Percentiles rank a stretch among this genome's conserved stretches.
Evolutionary conservation across 2,113 vertebrate genomes (phyloP).

Genomic region (Microtus pennsylvanicus): DNA sequence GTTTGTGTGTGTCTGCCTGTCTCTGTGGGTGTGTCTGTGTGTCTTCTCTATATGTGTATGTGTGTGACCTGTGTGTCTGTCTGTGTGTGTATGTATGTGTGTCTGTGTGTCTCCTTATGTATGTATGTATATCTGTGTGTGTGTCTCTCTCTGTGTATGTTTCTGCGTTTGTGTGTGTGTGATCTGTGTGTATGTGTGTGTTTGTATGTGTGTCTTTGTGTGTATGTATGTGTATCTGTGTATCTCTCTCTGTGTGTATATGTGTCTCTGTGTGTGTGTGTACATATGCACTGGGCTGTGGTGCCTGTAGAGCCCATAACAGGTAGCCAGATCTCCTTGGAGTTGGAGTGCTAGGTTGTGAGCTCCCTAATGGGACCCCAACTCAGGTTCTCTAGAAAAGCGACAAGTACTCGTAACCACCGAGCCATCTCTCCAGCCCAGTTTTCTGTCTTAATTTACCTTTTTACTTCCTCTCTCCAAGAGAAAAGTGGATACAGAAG

Average conservation of each 20-base stretch:
- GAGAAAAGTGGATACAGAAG: not conserved
- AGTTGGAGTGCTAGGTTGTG: not conserved
- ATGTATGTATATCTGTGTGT: not conserved
- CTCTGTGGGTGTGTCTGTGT: not conserved
- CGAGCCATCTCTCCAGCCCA: not conserved
- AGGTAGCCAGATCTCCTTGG: not conserved
- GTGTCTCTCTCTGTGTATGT: not conserved
- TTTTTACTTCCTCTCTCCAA: not conserved
- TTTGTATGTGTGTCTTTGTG: not conserved
- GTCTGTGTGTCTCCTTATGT: not conserved
- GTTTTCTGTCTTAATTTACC: not conserved
- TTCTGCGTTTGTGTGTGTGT: not conserved
- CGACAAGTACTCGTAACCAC: not conserved
- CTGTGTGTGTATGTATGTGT: not conserved
- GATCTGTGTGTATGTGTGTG: not conserved
- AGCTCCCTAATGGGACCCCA: not conserved
- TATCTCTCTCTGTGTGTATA: fast-evolving
- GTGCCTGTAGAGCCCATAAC: not conserved
- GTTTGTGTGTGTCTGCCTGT: not conserved
- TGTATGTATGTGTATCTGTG: not conserved
- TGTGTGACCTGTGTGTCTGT: not conserved
- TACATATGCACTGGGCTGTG: not conserved
- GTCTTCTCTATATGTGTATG: not conserved
- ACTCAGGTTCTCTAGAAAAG: not conserved
- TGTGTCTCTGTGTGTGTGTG: not conserved